These are phyloP conservation scores for Gryllus bimaculatus DNA, from an alignment of 1,140 invertebrate species.

Conservation along the genomic window DNA sequence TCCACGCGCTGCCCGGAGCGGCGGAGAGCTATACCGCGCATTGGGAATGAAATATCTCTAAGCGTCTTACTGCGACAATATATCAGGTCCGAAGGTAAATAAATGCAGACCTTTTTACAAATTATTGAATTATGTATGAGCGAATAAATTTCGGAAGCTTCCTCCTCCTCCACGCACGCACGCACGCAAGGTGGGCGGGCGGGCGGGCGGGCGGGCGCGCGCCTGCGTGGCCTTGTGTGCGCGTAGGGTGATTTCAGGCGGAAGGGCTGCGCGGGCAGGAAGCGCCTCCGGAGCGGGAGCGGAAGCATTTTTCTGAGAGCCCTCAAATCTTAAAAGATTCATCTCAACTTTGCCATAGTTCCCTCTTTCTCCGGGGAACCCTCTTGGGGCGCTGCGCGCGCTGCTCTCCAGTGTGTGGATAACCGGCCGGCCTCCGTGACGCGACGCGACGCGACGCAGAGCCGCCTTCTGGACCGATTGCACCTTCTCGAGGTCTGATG, in stretches of 20 bases:
- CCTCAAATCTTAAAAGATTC: constrained; percentile 1
- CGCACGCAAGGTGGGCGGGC: no score
- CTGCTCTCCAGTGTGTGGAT: not conserved
- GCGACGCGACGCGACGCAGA: no score
- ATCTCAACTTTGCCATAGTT: not conserved
- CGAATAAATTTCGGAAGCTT: not conserved
- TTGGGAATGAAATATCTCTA: constrained; percentile 1
- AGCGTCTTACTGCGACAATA: not conserved
- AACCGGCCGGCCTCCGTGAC: not conserved
- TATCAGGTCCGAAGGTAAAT: not conserved
- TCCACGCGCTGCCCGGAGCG: not conserved
- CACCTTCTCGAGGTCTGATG: no score
- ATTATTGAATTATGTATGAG: constrained; percentile 2
- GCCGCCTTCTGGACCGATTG: no score
- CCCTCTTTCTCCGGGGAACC: not conserved
- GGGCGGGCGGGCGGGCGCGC: no score
- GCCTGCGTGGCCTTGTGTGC: not conserved
- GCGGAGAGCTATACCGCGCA: not conserved
- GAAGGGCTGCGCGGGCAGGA: not conserved
- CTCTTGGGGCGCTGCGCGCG: no score
- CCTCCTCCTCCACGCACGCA: no score
- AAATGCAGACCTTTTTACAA: constrained; percentile 5
- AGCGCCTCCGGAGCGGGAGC: not conserved
- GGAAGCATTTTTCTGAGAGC: constrained; percentile 3
- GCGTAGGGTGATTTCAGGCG: not conserved